phyloP scores from a whole-genome alignment of 2,797 vertebrate genomes.

The Sebastes matsubarae region DNA sequence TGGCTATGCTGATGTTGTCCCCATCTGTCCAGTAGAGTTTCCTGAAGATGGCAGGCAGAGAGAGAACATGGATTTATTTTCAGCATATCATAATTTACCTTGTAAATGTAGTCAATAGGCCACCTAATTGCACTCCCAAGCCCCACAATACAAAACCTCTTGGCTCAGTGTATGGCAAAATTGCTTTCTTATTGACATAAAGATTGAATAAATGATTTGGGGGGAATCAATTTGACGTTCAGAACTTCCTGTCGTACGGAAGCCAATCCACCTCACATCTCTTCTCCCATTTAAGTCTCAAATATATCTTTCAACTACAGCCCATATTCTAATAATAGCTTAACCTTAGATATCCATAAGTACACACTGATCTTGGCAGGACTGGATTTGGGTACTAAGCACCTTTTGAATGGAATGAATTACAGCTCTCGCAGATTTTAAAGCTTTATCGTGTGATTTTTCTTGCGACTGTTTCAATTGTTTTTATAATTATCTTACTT shows the following conservation, averaged over 20 bases:
- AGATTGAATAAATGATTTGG: not conserved
- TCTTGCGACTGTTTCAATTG: not conserved
- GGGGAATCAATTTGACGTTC: not conserved
- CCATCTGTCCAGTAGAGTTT: conserved; percentile 98
- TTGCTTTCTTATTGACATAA: not conserved
- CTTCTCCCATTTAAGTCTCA: not conserved
- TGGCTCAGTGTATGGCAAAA: not conserved
- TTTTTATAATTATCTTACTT: not conserved
- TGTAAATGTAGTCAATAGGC: not conserved
- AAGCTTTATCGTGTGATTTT: not conserved
- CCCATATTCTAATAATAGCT: not conserved
- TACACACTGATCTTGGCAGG: not conserved
- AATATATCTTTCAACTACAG: not conserved
- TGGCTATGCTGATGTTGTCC: conserved; percentile 95
- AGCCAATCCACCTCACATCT: not conserved
- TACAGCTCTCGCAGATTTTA: not conserved
- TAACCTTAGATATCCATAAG: not conserved
- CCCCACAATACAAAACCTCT: not conserved
- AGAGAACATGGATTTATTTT: conserved; percentile 2
- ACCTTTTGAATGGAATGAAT: not conserved
- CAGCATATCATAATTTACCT: not conserved
- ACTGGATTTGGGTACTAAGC: not conserved
- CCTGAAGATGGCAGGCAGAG: conserved; percentile 68
- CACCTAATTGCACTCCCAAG: not conserved
- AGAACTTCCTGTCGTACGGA: not conserved